phyloP scores from a whole-genome alignment of 2,113 vertebrate genomes.

The Meles meles region DNA sequence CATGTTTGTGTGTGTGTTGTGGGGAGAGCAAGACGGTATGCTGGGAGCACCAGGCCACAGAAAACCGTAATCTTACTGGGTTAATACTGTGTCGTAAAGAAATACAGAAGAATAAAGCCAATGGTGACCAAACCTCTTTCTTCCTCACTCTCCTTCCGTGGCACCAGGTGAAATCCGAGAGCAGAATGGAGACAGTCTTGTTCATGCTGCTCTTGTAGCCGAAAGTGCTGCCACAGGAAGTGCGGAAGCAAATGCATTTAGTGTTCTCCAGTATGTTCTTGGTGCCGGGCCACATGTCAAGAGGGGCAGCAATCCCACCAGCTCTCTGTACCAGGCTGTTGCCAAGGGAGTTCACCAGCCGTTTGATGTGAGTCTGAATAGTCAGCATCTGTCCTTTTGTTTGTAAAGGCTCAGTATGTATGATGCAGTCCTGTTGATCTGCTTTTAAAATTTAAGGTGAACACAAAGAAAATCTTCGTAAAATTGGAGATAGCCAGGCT shows the following conservation, averaged over 20 bases:
- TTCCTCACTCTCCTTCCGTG: not conserved
- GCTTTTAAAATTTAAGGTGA: not conserved
- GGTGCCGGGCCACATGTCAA: constrained; percentile 93
- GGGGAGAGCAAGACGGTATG: not conserved
- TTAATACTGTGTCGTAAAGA: not conserved
- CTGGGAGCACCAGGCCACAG: not conserved
- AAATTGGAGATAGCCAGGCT: not conserved
- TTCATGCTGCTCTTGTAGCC: constrained; percentile 90
- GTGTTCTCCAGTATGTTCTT: constrained; percentile 93
- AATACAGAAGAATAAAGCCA: not conserved
- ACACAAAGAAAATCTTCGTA: not conserved
- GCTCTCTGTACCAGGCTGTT: constrained; percentile 86
- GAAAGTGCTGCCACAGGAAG: constrained; percentile 86
- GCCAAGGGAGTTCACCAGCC: constrained; percentile 87
- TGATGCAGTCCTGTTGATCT: not conserved
- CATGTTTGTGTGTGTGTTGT: not conserved
- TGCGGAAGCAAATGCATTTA: constrained; percentile 89
- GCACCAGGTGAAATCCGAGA: constrained; percentile 89
- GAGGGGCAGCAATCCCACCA: constrained; percentile 87
- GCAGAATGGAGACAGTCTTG: constrained; percentile 82
- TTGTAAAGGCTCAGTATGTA: not conserved
- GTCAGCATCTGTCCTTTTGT: not conserved
- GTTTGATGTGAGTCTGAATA: constrained; percentile 90
- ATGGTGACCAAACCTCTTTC: not conserved
- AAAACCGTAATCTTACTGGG: not conserved